Base-by-base conservation (phyloP, 2,113 vertebrate genomes). In the Callipepla californica region DNA sequence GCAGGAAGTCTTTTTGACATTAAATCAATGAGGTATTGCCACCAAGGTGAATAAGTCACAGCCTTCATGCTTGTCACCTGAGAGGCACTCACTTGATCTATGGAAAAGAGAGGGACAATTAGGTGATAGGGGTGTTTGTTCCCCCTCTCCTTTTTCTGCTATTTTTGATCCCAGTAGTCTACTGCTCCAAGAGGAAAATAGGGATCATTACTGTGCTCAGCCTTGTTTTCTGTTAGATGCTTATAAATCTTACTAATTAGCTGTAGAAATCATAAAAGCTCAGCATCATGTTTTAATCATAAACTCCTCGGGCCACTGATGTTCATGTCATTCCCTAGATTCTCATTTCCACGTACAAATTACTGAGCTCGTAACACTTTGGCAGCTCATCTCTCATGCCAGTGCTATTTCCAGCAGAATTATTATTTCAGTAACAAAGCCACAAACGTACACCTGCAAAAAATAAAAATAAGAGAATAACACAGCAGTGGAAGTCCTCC, bases 211-310 rank as follows among this genome's bases (percentile, higher is more conserved):
- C 80, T 93, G 48, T 61, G 67, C 79, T 87, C 76, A 94, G 66
- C 66, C 30, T 94, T 94, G 44, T 1, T 21, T 78, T 86, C 68
- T 89, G 67, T 80, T 87, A 85, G 87, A 76, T 28, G 26, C 58
- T 78, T 95, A 91, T 96, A 96, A 95, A 95, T 95, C 93, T 93
- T 95, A 40, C 73, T 96, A 96, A 96, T 96, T 95, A 93, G 45
- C 92, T 94, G 94, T 95, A 95, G 93, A 94, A 96, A 95, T 93
- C 95, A 94, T 96, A 91, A 94, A 86, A 95, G 80, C 76, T 88
- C 80, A 72, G 92, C 94, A 95, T 90, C 95, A 86, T 95, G 85
- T 95, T 96, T 96, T 95, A 96, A 96, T 95, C 87, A 96, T 94
- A 90, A 95, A 23, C 93, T 94, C 91, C 85, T 96, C 6, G 2